phyloP scores from a whole-genome alignment of 2,797 vertebrate genomes.

The Synanceia verrucosa region DNA sequence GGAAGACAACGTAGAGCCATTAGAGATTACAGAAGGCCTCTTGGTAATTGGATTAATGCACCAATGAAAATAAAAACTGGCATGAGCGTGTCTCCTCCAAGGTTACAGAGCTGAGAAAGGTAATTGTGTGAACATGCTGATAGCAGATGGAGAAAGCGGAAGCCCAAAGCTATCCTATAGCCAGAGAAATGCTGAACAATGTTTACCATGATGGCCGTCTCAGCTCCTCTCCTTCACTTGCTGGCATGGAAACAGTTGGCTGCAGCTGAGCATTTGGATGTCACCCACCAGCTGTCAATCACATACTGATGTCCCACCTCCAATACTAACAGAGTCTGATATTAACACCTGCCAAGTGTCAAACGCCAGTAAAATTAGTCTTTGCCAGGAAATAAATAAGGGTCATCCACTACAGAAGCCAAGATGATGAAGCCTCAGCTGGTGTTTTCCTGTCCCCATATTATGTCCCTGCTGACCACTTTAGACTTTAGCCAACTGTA shows the following conservation, averaged over 20 bases:
- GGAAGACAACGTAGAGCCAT: conserved; percentile 40
- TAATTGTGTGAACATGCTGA: conserved; percentile 1
- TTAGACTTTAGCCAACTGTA: conserved; percentile 13
- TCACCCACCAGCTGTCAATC: conserved; percentile 70
- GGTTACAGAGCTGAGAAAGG: conserved; percentile 37
- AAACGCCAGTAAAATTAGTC: conserved; percentile 58
- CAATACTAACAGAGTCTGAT: conserved; percentile 55
- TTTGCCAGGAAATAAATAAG: conserved; percentile 69
- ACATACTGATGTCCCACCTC: conserved; percentile 56
- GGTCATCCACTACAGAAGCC: conserved; percentile 50
- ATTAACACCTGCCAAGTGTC: conserved; percentile 70
- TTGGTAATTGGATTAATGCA: conserved; percentile 65
- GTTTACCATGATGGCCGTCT: conserved; percentile 23
- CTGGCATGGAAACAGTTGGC: conserved; percentile 68
- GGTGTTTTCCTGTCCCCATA: conserved; percentile 61
- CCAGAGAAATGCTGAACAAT: conserved; percentile 40
- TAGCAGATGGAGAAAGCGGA: conserved; percentile 6
- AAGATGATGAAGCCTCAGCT: conserved; percentile 63
- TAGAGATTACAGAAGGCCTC: conserved; percentile 47
- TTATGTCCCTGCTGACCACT: conserved; percentile 40
- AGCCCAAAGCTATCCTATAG: neutral
- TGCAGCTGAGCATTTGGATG: conserved; percentile 68
- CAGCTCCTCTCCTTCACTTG: conserved; percentile 26
- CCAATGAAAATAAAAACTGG: conserved; percentile 58
- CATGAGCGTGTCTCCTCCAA: conserved; percentile 41